These are phyloP conservation scores for Temnothorax nylanderi DNA, from an alignment of 1,140 invertebrate genomes.

Conservation along the genomic window DNA sequence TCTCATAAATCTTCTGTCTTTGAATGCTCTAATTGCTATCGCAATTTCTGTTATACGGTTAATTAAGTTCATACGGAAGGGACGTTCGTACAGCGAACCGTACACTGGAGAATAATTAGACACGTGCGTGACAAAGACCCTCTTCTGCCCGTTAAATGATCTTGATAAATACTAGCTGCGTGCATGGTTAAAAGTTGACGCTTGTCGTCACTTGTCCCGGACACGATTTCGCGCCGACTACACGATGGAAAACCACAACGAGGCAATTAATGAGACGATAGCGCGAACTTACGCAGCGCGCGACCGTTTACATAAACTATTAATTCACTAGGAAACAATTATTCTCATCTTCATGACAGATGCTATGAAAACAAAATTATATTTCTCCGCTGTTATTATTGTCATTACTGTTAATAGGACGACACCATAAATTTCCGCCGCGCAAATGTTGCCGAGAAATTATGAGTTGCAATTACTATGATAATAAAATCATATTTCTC, in stretches of 20 bases:
- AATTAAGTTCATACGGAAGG: conserved; percentile 36
- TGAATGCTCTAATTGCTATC: conserved; percentile 53
- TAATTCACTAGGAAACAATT: conserved; percentile 33
- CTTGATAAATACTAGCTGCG: conserved; percentile 46
- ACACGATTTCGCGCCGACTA: conserved; percentile 9
- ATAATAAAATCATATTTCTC: conserved; percentile 57
- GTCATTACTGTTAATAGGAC: conserved; percentile 49
- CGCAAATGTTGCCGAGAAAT: conserved; percentile 40
- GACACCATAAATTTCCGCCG: conserved; percentile 17
- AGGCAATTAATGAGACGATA: conserved; percentile 20
- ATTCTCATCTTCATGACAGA: conserved; percentile 1
- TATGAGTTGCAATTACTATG: conserved; percentile 37
- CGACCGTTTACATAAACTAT: conserved; percentile 16
- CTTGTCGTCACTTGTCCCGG: conserved; percentile 48
- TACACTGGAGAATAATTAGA: conserved; percentile 51
- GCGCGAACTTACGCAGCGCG: background rate
- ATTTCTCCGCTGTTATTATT: conserved; percentile 31
- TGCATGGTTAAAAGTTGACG: conserved; percentile 49
- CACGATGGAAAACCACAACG: background rate
- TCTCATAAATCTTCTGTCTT: conserved; percentile 13
- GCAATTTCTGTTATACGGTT: conserved; percentile 51
- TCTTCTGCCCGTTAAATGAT: conserved; percentile 51
- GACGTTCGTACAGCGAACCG: conserved; percentile 13
- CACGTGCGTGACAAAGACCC: conserved; percentile 53
- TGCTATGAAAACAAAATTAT: conserved; percentile 28